Percentiles rank a stretch among this genome's conserved stretches.
Evolutionary conservation across 1,140 invertebrate species (phyloP).

Genomic region (Armadillidium nasatum): DNA sequence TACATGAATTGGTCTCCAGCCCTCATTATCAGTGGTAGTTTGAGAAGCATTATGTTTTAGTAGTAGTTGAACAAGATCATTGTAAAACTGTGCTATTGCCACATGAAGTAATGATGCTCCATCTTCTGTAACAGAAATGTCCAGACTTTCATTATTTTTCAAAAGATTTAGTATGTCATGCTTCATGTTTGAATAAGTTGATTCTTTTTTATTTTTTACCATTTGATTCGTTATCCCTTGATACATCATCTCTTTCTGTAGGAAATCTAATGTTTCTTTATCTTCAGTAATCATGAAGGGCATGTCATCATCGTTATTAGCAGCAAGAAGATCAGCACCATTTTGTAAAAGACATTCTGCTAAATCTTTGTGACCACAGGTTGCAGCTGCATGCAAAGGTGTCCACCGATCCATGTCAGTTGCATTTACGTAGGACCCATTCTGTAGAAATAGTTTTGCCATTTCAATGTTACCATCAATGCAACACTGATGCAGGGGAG

Average conservation of each 20-base stretch:
- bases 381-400: constrained; percentile 55
- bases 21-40: constrained; percentile 33
- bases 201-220: constrained; percentile 24
- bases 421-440: constrained; percentile 54
- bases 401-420: constrained; percentile 56
- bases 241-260: constrained; percentile 38
- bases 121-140: constrained; percentile 31
- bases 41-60: constrained; percentile 33
- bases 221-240: constrained; percentile 30
- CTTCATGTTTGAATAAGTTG: constrained; percentile 23
- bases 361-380: constrained; percentile 54
- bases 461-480: constrained; percentile 55
- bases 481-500: constrained; percentile 54
- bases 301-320: constrained; percentile 87
- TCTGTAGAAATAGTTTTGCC: constrained; percentile 54
- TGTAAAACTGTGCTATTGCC: constrained; percentile 37
- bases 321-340: constrained; percentile 36
- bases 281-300: constrained; percentile 97
- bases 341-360: constrained; percentile 33
- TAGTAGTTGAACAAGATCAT: constrained; percentile 38
- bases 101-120: constrained; percentile 39
- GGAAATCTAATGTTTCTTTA: constrained; percentile 60
- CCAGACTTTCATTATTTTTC: constrained; percentile 20
- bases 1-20: constrained; percentile 41
- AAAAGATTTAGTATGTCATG: constrained; percentile 30